phyloP scores from a whole-genome alignment of 2,797 vertebrate genomes.

The Pampus argenteus region DNA sequence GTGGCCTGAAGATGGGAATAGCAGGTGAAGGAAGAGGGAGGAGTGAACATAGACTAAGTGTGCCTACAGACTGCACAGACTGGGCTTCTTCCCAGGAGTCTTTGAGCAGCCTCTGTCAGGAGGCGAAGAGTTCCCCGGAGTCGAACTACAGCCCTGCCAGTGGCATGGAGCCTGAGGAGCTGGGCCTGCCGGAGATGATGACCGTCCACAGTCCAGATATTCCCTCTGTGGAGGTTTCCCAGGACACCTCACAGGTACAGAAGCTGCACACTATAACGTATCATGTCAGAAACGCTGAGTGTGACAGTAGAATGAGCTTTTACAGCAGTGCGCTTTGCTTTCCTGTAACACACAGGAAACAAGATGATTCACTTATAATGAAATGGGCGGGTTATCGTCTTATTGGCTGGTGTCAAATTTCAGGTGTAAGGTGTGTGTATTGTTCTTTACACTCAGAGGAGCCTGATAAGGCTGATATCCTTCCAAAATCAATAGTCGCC shows the following conservation, averaged over 20 bases:
- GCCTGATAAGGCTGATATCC: neutral
- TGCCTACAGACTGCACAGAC: slow-evolving; percentile 47
- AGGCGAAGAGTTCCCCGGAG: slow-evolving; percentile 36
- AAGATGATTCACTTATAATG: neutral
- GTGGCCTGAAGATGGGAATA: slow-evolving; percentile 36
- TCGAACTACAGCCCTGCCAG: slow-evolving; percentile 10
- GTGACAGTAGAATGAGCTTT: neutral
- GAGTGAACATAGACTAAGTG: slow-evolving; percentile 45
- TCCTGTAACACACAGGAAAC: neutral
- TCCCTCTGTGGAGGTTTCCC: slow-evolving; percentile 35
- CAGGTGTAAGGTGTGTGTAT: slow-evolving; percentile 60
- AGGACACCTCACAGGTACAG: slow-evolving; percentile 67
- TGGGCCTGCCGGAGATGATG: slow-evolving; percentile 64
- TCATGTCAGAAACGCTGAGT: neutral
- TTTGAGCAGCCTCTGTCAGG: slow-evolving; percentile 30
- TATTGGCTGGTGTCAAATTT: slow-evolving; percentile 3
- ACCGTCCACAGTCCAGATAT: slow-evolving; percentile 46
- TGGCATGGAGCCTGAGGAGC: slow-evolving; percentile 70
- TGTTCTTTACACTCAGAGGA: slow-evolving; percentile 27
- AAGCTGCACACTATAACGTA: neutral
- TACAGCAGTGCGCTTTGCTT: neutral
- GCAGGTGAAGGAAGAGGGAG: slow-evolving; percentile 21
- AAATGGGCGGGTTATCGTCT: neutral
- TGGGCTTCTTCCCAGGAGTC: slow-evolving; percentile 71
- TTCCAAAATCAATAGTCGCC: slow-evolving; percentile 51